Conservation (phyloP, 1,140 invertebrate genomes). For the Kradibia gibbosae region DNA sequence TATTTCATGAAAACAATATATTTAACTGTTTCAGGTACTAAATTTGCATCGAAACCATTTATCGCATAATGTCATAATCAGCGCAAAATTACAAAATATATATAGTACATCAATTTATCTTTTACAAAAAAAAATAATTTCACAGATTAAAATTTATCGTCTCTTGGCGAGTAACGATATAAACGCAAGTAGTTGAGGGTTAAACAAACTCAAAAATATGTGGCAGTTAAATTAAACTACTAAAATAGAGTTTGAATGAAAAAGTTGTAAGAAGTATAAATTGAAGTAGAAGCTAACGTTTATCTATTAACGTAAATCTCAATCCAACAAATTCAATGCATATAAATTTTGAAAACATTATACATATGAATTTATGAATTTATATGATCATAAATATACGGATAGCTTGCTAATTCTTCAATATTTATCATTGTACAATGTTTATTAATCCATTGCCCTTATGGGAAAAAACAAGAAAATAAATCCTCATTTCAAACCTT, state of each 20-base stretch:
- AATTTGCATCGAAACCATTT: neutral
- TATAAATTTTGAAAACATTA: neutral
- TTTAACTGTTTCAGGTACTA: neutral
- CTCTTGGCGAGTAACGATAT: neutral
- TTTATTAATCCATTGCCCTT: neutral
- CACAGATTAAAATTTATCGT: neutral
- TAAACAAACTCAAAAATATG: constrained; percentile 15
- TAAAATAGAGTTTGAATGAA: constrained; percentile 13
- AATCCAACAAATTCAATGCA: constrained; percentile 14
- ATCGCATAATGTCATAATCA: neutral
- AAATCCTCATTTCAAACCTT: neutral
- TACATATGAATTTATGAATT: constrained; percentile 22
- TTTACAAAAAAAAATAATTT: neutral
- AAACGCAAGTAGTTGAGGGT: constrained; percentile 9
- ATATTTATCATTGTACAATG: neutral
- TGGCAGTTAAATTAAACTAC: constrained; percentile 19
- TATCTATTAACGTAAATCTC: constrained; percentile 27
- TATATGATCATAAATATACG: constrained; percentile 12
- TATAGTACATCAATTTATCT: neutral
- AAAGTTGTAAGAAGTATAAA: constrained; percentile 3
- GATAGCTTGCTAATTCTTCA: neutral
- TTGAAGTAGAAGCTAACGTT: neutral
- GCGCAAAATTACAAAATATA: neutral
- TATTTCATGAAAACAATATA: neutral
- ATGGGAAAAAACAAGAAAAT: neutral